Conservation (phyloP, 2,797 vertebrate species). For the Percopsis omiscomaycus region DNA sequence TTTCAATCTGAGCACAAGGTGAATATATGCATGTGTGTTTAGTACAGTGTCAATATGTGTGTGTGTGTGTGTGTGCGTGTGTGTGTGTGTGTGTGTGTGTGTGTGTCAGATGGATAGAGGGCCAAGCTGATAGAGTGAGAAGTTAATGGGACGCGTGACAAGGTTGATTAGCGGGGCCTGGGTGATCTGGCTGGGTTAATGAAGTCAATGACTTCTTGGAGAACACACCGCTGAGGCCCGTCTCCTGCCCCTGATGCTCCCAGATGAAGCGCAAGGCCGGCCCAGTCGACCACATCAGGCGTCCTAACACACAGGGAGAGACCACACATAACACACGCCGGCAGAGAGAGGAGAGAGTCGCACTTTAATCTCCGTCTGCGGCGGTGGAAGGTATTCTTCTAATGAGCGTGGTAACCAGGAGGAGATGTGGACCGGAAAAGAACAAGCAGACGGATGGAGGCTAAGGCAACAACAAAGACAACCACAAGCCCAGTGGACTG, state of each 20-base stretch:
- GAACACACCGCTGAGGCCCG: slow-evolving; percentile 51
- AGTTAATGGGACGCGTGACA: slow-evolving; percentile 75
- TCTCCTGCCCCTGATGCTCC: slow-evolving; percentile 51
- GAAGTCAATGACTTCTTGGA: slow-evolving; percentile 71
- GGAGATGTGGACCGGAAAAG: slow-evolving; percentile 50
- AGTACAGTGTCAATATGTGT: slow-evolving; percentile 7
- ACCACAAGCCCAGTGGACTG: slow-evolving; percentile 60
- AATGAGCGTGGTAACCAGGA: slow-evolving; percentile 60
- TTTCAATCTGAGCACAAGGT: slow-evolving; percentile 1
- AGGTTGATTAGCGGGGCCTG: slow-evolving; percentile 72
- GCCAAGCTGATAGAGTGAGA: slow-evolving; percentile 61
- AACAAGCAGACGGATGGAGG: slow-evolving; percentile 60
- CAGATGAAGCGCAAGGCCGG: slow-evolving; percentile 39
- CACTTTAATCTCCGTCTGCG: slow-evolving; percentile 47
- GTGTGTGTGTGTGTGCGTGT: slow-evolving; percentile 14
- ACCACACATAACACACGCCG: slow-evolving; percentile 26
- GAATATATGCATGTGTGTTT: slow-evolving; percentile 6
- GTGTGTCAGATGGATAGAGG: slow-evolving; percentile 40
- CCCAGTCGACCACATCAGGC: slow-evolving; percentile 2
- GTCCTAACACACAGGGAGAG: background rate
- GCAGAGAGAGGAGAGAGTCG: slow-evolving; percentile 27
- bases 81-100: slow-evolving; percentile 10
- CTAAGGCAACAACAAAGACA: slow-evolving; percentile 63
- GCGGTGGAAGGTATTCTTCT: slow-evolving; percentile 38
- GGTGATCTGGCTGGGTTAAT: slow-evolving; percentile 72